Conservation (phyloP, 1,140 invertebrate species). For the Potamilus streckersoni region DNA sequence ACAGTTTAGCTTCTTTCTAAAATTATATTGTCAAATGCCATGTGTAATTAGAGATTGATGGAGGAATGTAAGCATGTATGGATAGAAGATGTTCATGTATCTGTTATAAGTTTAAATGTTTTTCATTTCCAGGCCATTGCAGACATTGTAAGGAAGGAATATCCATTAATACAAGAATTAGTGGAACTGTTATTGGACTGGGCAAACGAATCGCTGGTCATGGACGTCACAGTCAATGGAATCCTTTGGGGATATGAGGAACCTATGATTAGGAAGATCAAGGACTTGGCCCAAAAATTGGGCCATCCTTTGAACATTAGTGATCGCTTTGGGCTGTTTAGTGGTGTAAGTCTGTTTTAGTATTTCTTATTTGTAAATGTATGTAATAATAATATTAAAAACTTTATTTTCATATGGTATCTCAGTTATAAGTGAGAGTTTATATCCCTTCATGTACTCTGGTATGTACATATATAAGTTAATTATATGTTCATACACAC, state of each 20-base stretch:
- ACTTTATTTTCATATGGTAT: too few species aligned
- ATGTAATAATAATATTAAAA: too few species aligned
- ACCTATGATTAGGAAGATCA: conserved; percentile 22
- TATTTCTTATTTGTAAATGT: background rate
- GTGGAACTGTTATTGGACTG: conserved; percentile 9
- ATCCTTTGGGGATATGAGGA: conserved; percentile 42
- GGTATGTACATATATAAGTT: too few species aligned
- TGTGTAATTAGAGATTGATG: too few species aligned
- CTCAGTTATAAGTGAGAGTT: too few species aligned
- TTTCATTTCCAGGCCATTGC: conserved; percentile 30
- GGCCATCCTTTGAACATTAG: conserved; percentile 17
- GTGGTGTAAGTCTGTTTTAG: conserved; percentile 12
- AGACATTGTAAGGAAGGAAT: conserved; percentile 25
- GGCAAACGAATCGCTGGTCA: conserved; percentile 20
- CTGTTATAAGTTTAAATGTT: background rate
- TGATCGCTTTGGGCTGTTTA: conserved; percentile 34
- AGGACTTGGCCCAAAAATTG: background rate
- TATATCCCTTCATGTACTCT: too few species aligned
- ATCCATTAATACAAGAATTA: conserved; percentile 8
- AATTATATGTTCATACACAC: too few species aligned
- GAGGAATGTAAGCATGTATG: too few species aligned
- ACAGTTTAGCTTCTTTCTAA: too few species aligned
- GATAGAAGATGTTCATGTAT: too few species aligned
- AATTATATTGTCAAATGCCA: too few species aligned
- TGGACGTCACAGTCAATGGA: conserved; percentile 23